A percentile compares a stretch with the other conserved stretches of the same genome.
phyloP scores from a whole-genome alignment of 2,113 vertebrate species.

The Lutjanus erythropterus region DNA sequence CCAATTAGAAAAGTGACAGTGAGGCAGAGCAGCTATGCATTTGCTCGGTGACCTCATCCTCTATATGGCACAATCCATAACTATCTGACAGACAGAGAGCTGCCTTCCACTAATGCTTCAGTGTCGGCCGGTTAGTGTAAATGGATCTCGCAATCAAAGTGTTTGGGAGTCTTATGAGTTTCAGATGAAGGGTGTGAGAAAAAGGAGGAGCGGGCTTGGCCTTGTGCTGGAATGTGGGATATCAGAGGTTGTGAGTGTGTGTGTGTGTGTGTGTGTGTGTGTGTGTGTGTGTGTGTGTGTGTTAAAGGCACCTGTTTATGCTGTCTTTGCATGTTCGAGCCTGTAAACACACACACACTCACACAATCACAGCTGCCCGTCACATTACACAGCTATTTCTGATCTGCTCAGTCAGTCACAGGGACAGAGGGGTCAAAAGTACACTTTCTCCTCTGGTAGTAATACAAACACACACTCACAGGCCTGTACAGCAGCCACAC shows the following conservation, averaged over 20 bases:
- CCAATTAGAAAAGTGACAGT: conserved; percentile 78
- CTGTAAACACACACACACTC: conserved; percentile 23
- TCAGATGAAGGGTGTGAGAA: conserved; percentile 56
- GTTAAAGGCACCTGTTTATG: conserved; percentile 59
- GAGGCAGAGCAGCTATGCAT: conserved; percentile 68
- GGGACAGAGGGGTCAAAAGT: conserved; percentile 31
- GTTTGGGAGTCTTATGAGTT: conserved; percentile 54
- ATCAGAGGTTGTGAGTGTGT: conserved; percentile 48
- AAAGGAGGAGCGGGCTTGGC: conserved; percentile 56
- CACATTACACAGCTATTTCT: conserved; percentile 68
- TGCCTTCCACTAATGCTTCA: conserved; percentile 51
- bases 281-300: conserved; percentile 43
- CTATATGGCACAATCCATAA: conserved; percentile 63
- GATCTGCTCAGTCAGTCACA: conserved; percentile 42
- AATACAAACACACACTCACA: conserved; percentile 4
- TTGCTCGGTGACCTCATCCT: conserved; percentile 78
- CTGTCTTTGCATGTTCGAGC: conserved; percentile 60
- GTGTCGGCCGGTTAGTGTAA: conserved; percentile 40
- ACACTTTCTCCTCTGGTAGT: conserved; percentile 32
- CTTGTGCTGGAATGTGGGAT: conserved; percentile 63
- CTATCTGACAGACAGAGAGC: conserved; percentile 49
- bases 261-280: conserved; percentile 52
- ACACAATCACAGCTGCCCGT: conserved; percentile 56
- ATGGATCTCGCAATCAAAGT: conserved; percentile 62
- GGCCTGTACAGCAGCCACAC: conserved; percentile 9